Evolutionary conservation across 2,797 vertebrate genomes (phyloP).

Genomic region (Amazona ochrocephala): DNA sequence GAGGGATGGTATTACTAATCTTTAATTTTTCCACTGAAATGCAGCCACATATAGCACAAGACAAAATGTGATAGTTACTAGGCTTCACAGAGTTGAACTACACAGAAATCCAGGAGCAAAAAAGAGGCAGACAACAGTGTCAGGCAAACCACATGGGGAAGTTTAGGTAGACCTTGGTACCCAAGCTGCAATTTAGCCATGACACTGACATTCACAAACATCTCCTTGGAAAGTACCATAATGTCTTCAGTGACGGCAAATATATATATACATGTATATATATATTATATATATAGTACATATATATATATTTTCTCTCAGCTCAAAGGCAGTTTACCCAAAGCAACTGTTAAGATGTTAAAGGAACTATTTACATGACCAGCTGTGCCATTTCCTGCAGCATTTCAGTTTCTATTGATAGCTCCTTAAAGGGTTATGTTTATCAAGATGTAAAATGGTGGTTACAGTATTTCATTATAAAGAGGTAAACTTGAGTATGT

Average conservation of each 20-base stretch:
- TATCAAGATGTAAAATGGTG: neutral
- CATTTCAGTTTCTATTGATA: neutral
- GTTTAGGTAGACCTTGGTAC: neutral
- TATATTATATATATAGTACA: no score
- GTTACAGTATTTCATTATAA: neutral
- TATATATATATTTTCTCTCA: fast-evolving
- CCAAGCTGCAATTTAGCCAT: neutral
- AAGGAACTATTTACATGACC: neutral
- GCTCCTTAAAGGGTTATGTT: neutral
- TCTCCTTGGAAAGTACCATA: neutral
- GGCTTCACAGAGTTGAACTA: neutral
- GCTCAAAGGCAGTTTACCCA: neutral
- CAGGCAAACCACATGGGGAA: neutral
- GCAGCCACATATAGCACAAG: neutral
- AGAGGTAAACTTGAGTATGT: neutral
- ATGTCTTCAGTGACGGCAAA: neutral
- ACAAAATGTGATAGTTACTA: neutral
- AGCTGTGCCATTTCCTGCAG: neutral
- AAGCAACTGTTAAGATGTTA: neutral
- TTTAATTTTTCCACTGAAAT: neutral
- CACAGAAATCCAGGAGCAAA: neutral
- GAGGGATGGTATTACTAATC: neutral
- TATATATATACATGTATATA: neutral
- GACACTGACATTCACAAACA: neutral
- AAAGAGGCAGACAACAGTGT: neutral